Evolutionary conservation across 2,113 vertebrate genomes (phyloP).

Genomic region (Pandion haliaetus): DNA sequence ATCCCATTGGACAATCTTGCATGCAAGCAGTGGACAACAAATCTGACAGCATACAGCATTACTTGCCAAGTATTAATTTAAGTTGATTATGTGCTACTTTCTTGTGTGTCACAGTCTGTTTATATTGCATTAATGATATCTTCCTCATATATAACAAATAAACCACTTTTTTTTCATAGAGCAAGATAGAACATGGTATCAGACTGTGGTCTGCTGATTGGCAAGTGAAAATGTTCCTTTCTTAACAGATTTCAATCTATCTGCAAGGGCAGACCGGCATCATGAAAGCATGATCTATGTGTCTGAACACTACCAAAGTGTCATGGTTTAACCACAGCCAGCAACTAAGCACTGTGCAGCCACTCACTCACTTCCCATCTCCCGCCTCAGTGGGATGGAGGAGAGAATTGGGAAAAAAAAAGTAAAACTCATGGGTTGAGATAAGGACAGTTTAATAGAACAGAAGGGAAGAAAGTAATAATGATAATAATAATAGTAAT

Average conservation of each 20-base stretch:
- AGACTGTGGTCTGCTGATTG: not conserved
- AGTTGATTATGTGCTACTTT: not conserved
- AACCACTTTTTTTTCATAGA: not conserved
- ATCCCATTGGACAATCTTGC: not conserved
- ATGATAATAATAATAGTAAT: no score
- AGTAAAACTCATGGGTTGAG: no score
- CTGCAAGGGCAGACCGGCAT: not conserved
- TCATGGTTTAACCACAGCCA: no score
- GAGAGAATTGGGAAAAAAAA: no score
- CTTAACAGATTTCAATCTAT: not conserved
- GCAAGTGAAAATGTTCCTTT: not conserved
- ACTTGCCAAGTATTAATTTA: not conserved
- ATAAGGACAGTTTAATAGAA: no score
- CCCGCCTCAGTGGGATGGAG: no score
- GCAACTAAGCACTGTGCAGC: no score
- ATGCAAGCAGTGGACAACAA: not conserved
- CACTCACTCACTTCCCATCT: no score
- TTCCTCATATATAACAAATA: not conserved
- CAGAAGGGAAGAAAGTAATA: no score
- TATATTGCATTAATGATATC: not conserved
- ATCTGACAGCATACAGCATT: not conserved
- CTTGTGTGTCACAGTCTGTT: not conserved
- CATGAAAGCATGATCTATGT: not conserved
- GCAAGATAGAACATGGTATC: not conserved
- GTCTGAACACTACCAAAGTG: not conserved